Conservation (phyloP, 2,888 invertebrate genomes). For the Griposia aprilina region DNA sequence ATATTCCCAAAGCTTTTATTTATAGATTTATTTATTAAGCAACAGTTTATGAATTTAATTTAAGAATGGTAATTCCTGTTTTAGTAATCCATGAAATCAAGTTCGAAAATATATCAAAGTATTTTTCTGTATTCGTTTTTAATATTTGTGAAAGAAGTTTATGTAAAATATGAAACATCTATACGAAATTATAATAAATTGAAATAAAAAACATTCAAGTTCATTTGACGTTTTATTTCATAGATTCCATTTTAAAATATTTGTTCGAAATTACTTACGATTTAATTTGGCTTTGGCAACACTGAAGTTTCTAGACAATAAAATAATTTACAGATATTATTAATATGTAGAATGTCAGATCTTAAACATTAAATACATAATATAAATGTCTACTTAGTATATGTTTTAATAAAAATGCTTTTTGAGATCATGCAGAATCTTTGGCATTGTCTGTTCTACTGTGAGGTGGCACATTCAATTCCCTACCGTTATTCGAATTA, state of each 20-base stretch:
- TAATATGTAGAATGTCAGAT: conserved; percentile 59
- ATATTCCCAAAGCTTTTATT: conserved; percentile 69
- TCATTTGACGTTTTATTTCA: conserved; percentile 62
- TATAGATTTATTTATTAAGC: conserved; percentile 64
- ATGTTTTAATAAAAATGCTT: conserved; percentile 61
- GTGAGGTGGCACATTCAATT: conserved; percentile 68
- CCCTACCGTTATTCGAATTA: conserved; percentile 45
- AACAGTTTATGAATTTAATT: conserved; percentile 33
- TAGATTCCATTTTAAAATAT: conserved; percentile 60
- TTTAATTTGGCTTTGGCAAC: conserved; percentile 76
- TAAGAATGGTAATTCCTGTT: conserved; percentile 28
- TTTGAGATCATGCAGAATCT: conserved; percentile 67
- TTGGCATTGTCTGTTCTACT: conserved; percentile 65
- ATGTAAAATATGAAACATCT: conserved; percentile 35
- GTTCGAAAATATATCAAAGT: conserved; percentile 1
- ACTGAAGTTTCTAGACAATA: conserved; percentile 63
- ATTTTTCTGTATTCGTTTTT: conserved; percentile 25
- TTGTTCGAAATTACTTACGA: conserved; percentile 63
- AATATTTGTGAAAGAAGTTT: conserved; percentile 41
- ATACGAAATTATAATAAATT: conserved; percentile 38
- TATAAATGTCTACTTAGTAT: conserved; percentile 51
- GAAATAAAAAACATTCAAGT: conserved; percentile 60
- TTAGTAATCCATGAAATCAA: conserved; percentile 5
- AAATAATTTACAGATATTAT: conserved; percentile 42
- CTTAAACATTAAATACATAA: conserved; percentile 51